These are phyloP conservation scores for Herpailurus yagouaroundi DNA, from an alignment of 2,113 vertebrate species.

Conservation along the genomic window DNA sequence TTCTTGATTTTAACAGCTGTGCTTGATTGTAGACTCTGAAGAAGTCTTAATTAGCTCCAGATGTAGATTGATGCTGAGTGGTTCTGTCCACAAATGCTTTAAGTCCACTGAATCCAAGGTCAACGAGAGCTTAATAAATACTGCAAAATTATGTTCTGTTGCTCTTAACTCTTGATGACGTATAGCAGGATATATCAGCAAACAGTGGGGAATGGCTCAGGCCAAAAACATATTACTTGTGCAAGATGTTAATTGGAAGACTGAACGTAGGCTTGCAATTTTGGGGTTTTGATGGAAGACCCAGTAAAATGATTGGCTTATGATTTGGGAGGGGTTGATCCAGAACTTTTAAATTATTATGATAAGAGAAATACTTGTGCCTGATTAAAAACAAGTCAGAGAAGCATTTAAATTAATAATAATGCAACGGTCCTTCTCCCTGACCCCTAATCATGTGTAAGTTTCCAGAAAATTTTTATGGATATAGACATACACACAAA, in stretches of 20 bases:
- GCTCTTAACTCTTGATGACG: not conserved
- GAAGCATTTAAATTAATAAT: not conserved
- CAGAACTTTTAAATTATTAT: not conserved
- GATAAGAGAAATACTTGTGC: not conserved
- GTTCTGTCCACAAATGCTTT: constrained; percentile 17
- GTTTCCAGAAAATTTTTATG: not conserved
- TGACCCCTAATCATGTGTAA: not conserved
- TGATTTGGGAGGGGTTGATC: not conserved
- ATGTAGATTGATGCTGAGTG: not conserved
- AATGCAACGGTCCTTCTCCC: not conserved
- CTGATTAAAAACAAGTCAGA: not conserved
- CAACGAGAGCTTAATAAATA: not conserved
- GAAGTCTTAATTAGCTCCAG: not conserved
- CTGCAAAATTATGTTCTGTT: not conserved
- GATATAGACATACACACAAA: not conserved
- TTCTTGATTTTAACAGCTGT: not conserved
- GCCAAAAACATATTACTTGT: not conserved
- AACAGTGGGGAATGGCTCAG: not conserved
- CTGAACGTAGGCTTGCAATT: not conserved
- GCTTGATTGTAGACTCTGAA: not conserved
- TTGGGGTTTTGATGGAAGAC: not conserved
- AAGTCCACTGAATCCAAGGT: not conserved
- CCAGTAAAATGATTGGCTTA: not conserved
- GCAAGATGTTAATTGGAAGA: not conserved
- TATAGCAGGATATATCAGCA: not conserved